A percentile compares a stretch with the other conserved stretches of the same genome.
Conservation (phyloP, 2,113 vertebrate species). For the Mus spicilegus region DNA sequence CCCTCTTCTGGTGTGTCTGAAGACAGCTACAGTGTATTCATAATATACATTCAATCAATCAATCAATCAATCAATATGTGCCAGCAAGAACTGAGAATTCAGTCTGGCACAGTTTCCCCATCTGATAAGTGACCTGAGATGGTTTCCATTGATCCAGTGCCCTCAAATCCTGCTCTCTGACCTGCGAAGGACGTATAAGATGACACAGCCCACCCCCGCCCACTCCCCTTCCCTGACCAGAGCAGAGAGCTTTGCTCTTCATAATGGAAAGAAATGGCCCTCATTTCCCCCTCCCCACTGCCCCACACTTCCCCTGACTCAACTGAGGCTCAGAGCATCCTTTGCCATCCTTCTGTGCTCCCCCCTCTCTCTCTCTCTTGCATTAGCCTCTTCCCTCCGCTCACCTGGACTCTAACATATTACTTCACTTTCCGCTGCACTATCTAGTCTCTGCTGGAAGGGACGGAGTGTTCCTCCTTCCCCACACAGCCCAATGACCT, state of each 20-base stretch:
- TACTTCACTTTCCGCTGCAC: background rate
- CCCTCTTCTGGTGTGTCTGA: too few relatives aligned
- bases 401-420: too few relatives aligned
- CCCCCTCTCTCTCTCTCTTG: too few relatives aligned
- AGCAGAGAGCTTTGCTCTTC: background rate
- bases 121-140: background rate
- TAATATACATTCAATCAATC: background rate
- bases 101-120: background rate
- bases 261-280: background rate
- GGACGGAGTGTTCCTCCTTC: background rate
- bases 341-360: background rate
- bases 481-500: background rate
- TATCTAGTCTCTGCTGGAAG: background rate
- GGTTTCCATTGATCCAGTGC: too few relatives aligned
- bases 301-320: background rate
- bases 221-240: background rate
- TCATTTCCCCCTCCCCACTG: background rate
- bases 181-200: background rate
- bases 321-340: background rate
- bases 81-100: background rate
- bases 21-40: background rate
- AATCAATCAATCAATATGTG: background rate
- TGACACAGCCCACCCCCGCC: background rate
- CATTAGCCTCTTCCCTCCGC: background rate
- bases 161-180: background rate